These are phyloP conservation scores for Epizoanthus rinbou DNA, from an alignment of 92 coral and sea anemone genomes.

Conservation along the genomic window DNA sequence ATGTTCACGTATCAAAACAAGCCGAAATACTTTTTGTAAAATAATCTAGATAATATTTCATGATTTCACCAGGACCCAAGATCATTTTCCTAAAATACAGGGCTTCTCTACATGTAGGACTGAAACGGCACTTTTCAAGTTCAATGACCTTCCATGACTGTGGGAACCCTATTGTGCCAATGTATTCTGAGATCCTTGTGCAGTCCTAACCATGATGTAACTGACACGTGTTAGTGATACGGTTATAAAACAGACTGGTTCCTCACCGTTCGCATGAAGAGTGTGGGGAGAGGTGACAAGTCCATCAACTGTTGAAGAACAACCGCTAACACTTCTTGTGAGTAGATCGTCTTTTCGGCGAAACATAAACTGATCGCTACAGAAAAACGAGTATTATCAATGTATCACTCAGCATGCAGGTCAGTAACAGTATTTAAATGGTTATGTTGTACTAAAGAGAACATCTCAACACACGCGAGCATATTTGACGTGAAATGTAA, in stretches of 20 bases:
- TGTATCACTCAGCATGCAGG: background rate
- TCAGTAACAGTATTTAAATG: no score
- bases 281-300: conserved; percentile 91
- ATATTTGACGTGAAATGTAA: no score
- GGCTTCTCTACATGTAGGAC: no score
- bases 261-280: conserved; percentile 97
- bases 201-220: background rate
- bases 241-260: background rate
- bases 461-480: no score
- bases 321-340: conserved; percentile 97
- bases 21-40: background rate
- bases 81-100: no score
- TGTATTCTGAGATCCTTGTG: background rate
- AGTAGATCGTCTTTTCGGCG: conserved; percentile 98
- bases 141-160: no score
- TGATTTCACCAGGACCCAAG: no score
- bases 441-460: no score
- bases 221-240: background rate
- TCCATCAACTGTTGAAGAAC: conserved; percentile 99
- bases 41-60: background rate
- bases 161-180: no score
- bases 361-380: conserved; percentile 96
- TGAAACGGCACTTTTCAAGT: no score
- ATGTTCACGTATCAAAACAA: no score
- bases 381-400: background rate